Conservation (phyloP, 2,888 invertebrate genomes). For the Gryllus longicercus region DNA sequence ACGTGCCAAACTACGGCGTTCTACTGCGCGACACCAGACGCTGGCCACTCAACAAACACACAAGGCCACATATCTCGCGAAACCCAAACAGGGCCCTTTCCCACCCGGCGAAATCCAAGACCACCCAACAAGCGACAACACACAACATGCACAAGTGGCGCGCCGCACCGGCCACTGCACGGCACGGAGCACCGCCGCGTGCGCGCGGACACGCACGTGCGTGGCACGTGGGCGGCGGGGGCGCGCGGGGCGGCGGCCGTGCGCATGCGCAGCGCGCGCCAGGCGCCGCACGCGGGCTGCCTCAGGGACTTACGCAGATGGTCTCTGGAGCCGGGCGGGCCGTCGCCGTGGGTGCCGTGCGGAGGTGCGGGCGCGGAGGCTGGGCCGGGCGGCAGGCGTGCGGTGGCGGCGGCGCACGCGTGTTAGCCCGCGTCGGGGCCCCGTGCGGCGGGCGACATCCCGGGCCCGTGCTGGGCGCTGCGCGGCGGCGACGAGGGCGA, state of each 20-base stretch:
- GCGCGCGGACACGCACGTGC: background rate
- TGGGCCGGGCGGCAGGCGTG: background rate
- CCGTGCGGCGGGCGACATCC: background rate
- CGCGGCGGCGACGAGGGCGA: background rate
- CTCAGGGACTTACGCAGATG: slow-evolving; percentile 2
- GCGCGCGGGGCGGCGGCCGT: background rate
- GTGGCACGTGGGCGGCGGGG: background rate
- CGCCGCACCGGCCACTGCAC: no score
- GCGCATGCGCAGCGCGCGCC: background rate
- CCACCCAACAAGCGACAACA: no score
- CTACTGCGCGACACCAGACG: no score
- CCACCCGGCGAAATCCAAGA: no score
- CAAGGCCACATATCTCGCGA: no score
- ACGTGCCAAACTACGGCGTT: no score
- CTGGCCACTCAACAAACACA: no score
- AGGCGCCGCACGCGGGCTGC: background rate
- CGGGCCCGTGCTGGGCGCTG: background rate
- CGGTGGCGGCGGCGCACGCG: no score
- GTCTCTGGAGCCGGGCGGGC: background rate
- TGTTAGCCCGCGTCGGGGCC: background rate
- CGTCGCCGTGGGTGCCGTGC: background rate
- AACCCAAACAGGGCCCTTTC: no score
- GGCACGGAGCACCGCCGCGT: background rate
- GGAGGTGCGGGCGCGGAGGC: background rate
- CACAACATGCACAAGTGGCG: no score